A percentile compares a stretch with the other conserved stretches of the same genome.
Conservation (phyloP, 53 echinoderm and acorn worm species). For the Luidia sarsii region DNA sequence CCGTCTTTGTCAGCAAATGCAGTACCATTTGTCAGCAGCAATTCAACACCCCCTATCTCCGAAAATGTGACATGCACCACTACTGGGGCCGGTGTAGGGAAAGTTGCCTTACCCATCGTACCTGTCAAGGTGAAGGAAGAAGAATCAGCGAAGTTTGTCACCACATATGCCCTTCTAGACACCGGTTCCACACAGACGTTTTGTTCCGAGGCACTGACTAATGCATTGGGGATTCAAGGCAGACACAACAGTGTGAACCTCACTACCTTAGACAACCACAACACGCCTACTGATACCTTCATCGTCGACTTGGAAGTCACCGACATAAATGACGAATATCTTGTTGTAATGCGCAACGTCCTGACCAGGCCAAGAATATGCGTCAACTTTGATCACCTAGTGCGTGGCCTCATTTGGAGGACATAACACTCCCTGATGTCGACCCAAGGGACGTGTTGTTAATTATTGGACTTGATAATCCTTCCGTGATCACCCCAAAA, state of each 20-base stretch:
- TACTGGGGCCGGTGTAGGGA: constrained; percentile 50
- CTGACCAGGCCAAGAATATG: constrained; percentile 35
- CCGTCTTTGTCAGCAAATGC: background rate
- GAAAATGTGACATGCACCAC: constrained; percentile 7
- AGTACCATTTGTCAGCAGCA: background rate
- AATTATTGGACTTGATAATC: constrained; percentile 62
- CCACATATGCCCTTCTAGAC: constrained; percentile 44
- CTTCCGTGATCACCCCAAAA: constrained; percentile 57
- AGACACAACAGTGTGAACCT: constrained; percentile 27
- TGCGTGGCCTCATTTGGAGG: constrained; percentile 33
- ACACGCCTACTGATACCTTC: constrained; percentile 8
- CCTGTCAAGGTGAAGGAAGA: constrained; percentile 26
- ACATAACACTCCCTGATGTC: constrained; percentile 35
- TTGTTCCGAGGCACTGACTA: constrained; percentile 12
- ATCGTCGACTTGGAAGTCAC: constrained; percentile 19
- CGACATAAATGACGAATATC: constrained; percentile 13
- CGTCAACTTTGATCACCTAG: constrained; percentile 8
- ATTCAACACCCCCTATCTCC: background rate
- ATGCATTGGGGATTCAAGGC: constrained; percentile 25
- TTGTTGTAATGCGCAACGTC: constrained; percentile 33
- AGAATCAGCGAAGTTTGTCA: constrained; percentile 1
- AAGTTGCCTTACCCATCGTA: constrained; percentile 34
- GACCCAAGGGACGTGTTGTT: constrained; percentile 29
- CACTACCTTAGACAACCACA: constrained; percentile 32
- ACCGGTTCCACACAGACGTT: constrained; percentile 23